Percentiles rank a stretch among this genome's conserved stretches.
Conservation (phyloP, 2,888 invertebrate species). For the Parnassius apollo region DNA sequence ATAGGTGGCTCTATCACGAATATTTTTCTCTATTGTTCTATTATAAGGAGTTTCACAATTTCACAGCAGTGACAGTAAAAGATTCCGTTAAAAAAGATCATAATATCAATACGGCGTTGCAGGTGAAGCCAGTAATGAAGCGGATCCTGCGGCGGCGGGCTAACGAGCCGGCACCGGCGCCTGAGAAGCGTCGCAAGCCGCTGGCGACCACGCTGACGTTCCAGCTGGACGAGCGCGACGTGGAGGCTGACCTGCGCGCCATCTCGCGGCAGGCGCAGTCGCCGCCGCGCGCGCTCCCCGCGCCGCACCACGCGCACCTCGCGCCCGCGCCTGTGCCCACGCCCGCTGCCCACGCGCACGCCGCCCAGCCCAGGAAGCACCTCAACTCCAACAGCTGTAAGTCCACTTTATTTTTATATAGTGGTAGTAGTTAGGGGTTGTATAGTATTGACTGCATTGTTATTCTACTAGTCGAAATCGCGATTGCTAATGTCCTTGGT, state of each 20-base stretch:
- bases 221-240: conserved; percentile 92
- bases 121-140: conserved; percentile 97
- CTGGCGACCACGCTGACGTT: conserved; percentile 93
- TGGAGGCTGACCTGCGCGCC: conserved; percentile 91
- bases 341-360: conserved; percentile 51
- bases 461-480: no score
- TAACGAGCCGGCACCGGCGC: conserved; percentile 95
- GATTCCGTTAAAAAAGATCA: no score
- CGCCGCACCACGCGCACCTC: conserved; percentile 21
- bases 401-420: conserved; percentile 32
- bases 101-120: conserved; percentile 24
- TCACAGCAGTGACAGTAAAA: no score
- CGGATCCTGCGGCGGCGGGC: conserved; percentile 94
- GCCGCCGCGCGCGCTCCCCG: conserved; percentile 40
- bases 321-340: conserved; percentile 40
- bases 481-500: no score
- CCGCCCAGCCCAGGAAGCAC: conserved; percentile 58
- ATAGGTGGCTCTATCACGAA: no score
- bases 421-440: no score
- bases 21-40: no score
- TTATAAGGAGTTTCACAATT: no score
- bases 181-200: conserved; percentile 92
- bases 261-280: conserved; percentile 80
- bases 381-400: conserved; percentile 61
- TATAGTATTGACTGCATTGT: no score